Base-by-base conservation (phyloP, 2,888 invertebrate genomes). In the Eumerus sabulonum region DNA sequence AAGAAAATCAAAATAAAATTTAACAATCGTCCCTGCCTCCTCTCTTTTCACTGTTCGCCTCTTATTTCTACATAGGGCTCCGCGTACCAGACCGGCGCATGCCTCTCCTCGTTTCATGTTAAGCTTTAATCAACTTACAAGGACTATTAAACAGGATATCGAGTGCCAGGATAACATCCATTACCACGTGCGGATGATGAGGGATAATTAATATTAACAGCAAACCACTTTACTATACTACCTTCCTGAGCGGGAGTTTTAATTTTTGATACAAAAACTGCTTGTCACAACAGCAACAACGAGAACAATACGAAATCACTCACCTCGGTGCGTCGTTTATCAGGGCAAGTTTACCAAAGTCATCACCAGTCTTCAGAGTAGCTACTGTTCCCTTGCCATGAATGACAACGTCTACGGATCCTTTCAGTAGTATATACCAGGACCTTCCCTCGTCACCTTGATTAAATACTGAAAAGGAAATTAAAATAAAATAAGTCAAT, bases 281-380 rank as follows among this genome's bases (percentile, higher is more conserved):
- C 40, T 3, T 11, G 14, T 42, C 9, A 59, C 2, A 14, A 60
- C 35, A 35, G 27, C 27, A 9, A 19, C 56, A 16, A 51, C 48
- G 17, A 17, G 16, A 16, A 36, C 27, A 27, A 27, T 4, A 27
- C 3, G 7, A 27, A 27, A 27, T 4, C 7, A 81, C 87, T 88
- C 89, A 93, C 94, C 95, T 93, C 45, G 95, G 95, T 60, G 94
- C 93, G 90, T 95, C 95, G 88, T 95, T 96, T 84, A 96, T 94
- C 83, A 96, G 90, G 48, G 95, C 95, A 84, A 96, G 90, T 90
- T 96, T 96, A 59, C 96, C 96, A 88, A 96, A 96, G 89, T 96
- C 96, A 89, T 96, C 96, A 70, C 95, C 95, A 88, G 95, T 95
- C 86, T 94, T 93, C 42, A 96, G 90, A 47, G 93, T 93, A 83